phyloP scores from a whole-genome alignment of 2,888 invertebrate genomes.

The Noctua janthina region DNA sequence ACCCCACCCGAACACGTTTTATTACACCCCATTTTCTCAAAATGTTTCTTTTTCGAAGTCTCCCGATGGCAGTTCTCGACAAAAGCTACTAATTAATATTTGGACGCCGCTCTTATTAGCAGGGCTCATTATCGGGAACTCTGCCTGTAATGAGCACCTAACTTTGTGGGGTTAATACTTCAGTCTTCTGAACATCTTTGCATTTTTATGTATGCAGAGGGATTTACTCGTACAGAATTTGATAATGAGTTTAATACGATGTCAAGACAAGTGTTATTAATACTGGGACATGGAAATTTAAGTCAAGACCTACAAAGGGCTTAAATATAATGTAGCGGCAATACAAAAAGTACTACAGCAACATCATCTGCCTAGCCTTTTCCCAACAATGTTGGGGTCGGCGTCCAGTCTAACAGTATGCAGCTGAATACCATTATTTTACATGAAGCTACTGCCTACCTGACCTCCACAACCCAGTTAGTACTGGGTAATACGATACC shows the following conservation, averaged over 20 bases:
- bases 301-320: too few species aligned
- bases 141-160: constrained; percentile 36
- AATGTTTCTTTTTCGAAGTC: constrained; percentile 9
- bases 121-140: constrained; percentile 51
- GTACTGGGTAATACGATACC: too few species aligned
- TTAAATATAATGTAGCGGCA: too few species aligned
- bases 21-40: neutral
- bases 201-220: neutral
- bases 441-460: too few species aligned
- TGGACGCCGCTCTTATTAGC: constrained; percentile 64
- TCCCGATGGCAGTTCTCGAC: constrained; percentile 29
- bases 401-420: too few species aligned
- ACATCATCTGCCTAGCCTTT: too few species aligned
- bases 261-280: neutral
- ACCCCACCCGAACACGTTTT: neutral
- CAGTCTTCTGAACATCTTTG: constrained; percentile 23
- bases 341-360: too few species aligned
- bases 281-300: neutral
- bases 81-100: constrained; percentile 74
- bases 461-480: too few species aligned
- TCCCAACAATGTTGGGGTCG: too few species aligned
- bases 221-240: neutral
- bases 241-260: neutral
- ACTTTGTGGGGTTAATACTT: constrained; percentile 42
- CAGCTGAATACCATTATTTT: too few species aligned